Conservation (phyloP, 2,113 vertebrate species). For the Vulpes vulpes region DNA sequence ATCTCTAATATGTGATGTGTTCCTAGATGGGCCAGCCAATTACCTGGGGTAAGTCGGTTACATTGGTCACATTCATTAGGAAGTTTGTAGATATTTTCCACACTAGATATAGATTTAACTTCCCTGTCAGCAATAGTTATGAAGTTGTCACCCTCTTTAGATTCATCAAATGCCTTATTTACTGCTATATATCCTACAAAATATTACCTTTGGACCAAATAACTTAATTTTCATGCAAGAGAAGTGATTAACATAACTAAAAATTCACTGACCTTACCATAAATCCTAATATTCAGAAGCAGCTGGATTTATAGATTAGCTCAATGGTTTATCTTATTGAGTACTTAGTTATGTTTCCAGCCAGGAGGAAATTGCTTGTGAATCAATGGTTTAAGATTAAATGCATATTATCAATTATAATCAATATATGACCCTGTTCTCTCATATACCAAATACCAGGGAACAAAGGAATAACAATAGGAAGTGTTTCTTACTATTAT, state of each 20-base stretch:
- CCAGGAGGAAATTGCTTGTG: neutral
- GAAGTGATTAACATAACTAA: neutral
- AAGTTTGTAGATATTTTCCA: neutral
- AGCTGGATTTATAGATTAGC: neutral
- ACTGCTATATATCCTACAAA: neutral
- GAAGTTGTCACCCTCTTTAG: neutral
- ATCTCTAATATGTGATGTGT: neutral
- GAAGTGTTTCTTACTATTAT: neutral
- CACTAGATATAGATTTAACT: neutral
- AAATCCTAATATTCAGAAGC: neutral
- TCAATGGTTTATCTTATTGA: slow-evolving; percentile 11
- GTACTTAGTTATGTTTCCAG: neutral
- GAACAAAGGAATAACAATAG: neutral
- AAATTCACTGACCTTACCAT: neutral
- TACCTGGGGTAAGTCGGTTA: neutral
- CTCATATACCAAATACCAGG: neutral
- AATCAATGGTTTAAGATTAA: neutral
- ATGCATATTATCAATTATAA: neutral
- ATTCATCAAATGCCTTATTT: neutral
- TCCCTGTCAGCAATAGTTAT: neutral
- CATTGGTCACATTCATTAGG: neutral
- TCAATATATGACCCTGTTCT: neutral
- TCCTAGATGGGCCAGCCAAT: neutral
- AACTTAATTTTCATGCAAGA: slow-evolving; percentile 38
- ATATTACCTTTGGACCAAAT: neutral